Evolutionary conservation across 2,888 invertebrate genomes (phyloP), one percentile per base, ranked within the genome.

Genomic region (Agrochola circellaris): DNA sequence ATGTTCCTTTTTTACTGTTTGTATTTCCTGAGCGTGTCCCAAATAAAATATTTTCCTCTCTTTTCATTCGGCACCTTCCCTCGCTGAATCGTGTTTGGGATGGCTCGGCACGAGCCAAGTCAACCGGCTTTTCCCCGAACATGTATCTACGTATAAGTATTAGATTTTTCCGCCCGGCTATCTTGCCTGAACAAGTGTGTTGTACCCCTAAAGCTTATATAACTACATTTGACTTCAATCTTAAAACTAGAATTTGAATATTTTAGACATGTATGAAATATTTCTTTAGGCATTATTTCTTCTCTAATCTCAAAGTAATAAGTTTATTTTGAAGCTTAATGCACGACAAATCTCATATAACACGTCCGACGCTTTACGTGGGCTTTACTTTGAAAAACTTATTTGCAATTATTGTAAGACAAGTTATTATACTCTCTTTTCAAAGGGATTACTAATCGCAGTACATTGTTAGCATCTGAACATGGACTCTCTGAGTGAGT

Each of bases 271-370:
- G 51, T 51, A 51, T 51, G 20, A 20, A 51, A 51, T 15, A 45
- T 73, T 61, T 61, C 5, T 66, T 58, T 60, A 15, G 13, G n/a
- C 5, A 54, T 51, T 15, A 34, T 54, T 74, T 81, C 4, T 65
- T 56, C 30, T 80, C 0, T 80, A 78, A 81, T 74, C 13, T 48
- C 42, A n/a, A 81, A 64, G 56, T 73, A 78, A 81, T 64, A 62
- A 58, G 30, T 81, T 74, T 81, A 64, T 58, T 48, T 77, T 58
- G 56, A 26, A 58, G 48, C 48, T 23, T 51, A 77, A 9, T 38
- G 26, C 34, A 26, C 51, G 34, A 73, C 13, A 64, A 80, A 62
- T 80, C 56, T 48, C 68, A 4, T 56, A 8, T 51, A 45, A 54
- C 45, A 56, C 26, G 45, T 48, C 5, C 15, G 17, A 51, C 8